phyloP scores from a whole-genome alignment of 2,113 vertebrate species.

The Turdus rufiventris region DNA sequence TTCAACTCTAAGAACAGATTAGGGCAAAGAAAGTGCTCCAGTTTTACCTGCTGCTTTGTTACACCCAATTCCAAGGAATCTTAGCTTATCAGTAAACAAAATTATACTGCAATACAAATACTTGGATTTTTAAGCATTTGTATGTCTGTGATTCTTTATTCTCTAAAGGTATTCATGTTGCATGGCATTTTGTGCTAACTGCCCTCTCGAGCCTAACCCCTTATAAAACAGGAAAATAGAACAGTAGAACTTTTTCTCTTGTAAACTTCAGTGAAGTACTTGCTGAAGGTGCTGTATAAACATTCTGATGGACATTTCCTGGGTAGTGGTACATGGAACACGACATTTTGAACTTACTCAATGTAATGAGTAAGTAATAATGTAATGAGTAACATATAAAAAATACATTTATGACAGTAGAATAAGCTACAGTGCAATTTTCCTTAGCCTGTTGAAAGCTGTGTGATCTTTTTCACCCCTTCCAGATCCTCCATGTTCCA shows the following conservation, averaged over 20 bases:
- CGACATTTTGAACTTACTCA: not conserved
- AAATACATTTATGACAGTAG: not conserved
- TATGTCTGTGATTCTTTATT: not conserved
- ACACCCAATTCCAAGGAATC: not conserved
- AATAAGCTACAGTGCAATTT: slow-evolving; percentile 43
- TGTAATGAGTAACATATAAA: not conserved
- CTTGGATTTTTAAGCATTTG: not conserved
- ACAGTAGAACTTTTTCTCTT: not conserved
- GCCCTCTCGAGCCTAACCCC: not conserved
- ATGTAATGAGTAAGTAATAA: not conserved
- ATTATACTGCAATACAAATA: not conserved
- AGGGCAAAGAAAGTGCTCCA: not conserved
- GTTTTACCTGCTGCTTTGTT: not conserved
- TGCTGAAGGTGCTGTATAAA: slow-evolving; percentile 1
- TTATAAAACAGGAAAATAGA: not conserved
- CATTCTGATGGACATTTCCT: not conserved
- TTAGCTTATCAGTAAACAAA: not conserved
- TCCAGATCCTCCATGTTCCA: not conserved
- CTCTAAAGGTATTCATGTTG: not conserved
- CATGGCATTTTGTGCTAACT: slow-evolving; percentile 5
- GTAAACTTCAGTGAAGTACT: slow-evolving; percentile 3
- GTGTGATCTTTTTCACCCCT: not conserved
- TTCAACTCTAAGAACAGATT: not conserved
- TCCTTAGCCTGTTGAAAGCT: not conserved
- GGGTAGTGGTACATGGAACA: not conserved